Evolutionary conservation across 2,797 vertebrate genomes (phyloP).

Genomic region (Cryptoblepharus egeriae): DNA sequence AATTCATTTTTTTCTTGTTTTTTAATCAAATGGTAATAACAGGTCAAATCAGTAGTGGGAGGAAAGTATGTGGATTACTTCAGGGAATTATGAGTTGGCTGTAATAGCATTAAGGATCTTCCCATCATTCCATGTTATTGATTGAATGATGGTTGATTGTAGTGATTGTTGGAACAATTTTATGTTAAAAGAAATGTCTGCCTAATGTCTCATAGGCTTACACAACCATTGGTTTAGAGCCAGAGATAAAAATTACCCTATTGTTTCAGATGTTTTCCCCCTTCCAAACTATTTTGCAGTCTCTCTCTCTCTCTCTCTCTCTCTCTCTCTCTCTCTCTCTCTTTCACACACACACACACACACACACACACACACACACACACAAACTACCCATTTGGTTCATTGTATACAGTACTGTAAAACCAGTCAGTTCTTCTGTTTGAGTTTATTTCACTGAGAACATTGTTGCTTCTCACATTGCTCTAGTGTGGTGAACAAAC

Average conservation of each 20-base stretch:
- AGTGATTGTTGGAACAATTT: slow-evolving; percentile 71
- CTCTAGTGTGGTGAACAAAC: background rate
- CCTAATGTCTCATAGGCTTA: slow-evolving; percentile 57
- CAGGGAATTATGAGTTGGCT: slow-evolving; percentile 55
- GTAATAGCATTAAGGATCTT: slow-evolving; percentile 71
- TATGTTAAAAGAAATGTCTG: slow-evolving; percentile 70
- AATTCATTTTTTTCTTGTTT: slow-evolving; percentile 32
- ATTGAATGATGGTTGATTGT: slow-evolving; percentile 78
- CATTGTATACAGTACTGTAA: slow-evolving; percentile 38
- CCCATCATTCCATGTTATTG: slow-evolving; percentile 64
- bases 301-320: slow-evolving; percentile 10
- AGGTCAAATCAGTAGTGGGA: slow-evolving; percentile 68
- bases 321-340: slow-evolving; percentile 9
- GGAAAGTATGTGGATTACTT: slow-evolving; percentile 58
- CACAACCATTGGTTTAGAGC: slow-evolving; percentile 56
- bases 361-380: background rate
- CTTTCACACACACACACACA: background rate
- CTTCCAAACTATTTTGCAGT: slow-evolving; percentile 31
- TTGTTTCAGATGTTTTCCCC: background rate
- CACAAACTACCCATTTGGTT: background rate
- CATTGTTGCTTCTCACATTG: background rate
- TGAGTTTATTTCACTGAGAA: slow-evolving; percentile 47
- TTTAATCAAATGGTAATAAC: slow-evolving; percentile 56
- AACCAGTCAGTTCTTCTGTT: slow-evolving; percentile 60
- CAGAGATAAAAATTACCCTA: slow-evolving; percentile 62